phyloP scores from a whole-genome alignment of 2,113 vertebrate species.

The Salminus brasiliensis region DNA sequence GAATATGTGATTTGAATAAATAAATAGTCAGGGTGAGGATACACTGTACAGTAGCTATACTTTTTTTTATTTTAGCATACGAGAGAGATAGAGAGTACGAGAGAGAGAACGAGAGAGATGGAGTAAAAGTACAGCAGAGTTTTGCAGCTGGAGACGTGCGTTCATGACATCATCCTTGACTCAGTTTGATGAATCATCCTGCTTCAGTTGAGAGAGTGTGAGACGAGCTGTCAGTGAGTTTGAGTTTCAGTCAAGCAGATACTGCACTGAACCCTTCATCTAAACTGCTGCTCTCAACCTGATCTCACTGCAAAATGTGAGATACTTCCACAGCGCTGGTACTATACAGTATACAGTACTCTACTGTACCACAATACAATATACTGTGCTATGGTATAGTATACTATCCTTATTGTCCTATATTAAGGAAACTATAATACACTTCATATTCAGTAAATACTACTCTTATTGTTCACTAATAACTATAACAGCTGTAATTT shows the following conservation, averaged over 20 bases:
- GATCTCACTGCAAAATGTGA: neutral
- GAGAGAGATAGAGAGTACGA: neutral
- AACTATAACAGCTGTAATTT: too few relatives aligned
- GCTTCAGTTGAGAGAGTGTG: neutral
- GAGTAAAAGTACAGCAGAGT: neutral
- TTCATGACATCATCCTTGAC: neutral
- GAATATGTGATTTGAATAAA: constrained; percentile 4
- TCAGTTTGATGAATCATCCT: neutral
- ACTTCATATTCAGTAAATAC: neutral
- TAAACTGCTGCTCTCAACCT: neutral
- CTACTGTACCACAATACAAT: too few relatives aligned
- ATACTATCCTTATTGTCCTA: neutral
- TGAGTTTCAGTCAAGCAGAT: neutral
- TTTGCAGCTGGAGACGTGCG: neutral
- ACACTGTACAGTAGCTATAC: neutral
- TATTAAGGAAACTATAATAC: neutral
- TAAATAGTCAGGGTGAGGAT: neutral
- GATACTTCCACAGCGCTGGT: neutral
- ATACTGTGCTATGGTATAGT: too few relatives aligned
- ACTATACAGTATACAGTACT: too few relatives aligned
- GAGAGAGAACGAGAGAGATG: neutral
- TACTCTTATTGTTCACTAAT: neutral
- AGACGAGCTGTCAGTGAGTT: neutral
- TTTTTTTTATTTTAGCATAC: neutral
- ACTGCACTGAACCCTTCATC: neutral